Conservation (phyloP, 2,113 vertebrate species). For the Pampusana beccarii region DNA sequence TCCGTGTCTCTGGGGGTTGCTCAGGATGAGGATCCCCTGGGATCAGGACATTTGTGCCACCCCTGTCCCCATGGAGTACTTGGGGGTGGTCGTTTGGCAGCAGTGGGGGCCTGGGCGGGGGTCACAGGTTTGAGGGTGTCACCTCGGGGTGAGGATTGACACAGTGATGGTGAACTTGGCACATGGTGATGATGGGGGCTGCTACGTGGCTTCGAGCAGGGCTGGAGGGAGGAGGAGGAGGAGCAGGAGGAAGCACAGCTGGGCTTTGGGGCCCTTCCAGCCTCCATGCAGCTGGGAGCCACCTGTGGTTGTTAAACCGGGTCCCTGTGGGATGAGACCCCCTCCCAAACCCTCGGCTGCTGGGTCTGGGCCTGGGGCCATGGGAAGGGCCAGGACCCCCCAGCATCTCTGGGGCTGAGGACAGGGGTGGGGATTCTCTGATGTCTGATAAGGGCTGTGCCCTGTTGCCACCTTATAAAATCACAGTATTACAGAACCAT, state of each 20-base stretch:
- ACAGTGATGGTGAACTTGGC: too few relatives aligned
- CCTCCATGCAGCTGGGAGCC: too few relatives aligned
- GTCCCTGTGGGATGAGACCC: not conserved
- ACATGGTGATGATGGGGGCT: too few relatives aligned
- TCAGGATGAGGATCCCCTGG: too few relatives aligned
- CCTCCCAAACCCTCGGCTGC: not conserved
- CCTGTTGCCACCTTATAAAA: too few relatives aligned
- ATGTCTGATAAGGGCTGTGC: not conserved
- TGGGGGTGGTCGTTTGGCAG: rapidly evolving
- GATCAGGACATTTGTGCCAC: too few relatives aligned
- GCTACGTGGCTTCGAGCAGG: too few relatives aligned
- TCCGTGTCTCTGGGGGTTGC: not conserved
- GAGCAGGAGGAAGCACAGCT: too few relatives aligned
- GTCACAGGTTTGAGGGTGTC: not conserved
- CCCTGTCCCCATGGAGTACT: rapidly evolving
- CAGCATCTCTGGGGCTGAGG: not conserved
- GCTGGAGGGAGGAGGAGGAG: too few relatives aligned
- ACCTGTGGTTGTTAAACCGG: not conserved
- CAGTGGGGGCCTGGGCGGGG: not conserved
- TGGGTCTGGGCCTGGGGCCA: not conserved
- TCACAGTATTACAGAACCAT: too few relatives aligned
- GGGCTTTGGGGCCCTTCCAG: too few relatives aligned
- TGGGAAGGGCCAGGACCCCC: not conserved
- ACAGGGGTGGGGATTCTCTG: not conserved
- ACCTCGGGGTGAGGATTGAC: too few relatives aligned